Conservation (phyloP, 2,888 invertebrate species). For the Microchrysa polita region DNA sequence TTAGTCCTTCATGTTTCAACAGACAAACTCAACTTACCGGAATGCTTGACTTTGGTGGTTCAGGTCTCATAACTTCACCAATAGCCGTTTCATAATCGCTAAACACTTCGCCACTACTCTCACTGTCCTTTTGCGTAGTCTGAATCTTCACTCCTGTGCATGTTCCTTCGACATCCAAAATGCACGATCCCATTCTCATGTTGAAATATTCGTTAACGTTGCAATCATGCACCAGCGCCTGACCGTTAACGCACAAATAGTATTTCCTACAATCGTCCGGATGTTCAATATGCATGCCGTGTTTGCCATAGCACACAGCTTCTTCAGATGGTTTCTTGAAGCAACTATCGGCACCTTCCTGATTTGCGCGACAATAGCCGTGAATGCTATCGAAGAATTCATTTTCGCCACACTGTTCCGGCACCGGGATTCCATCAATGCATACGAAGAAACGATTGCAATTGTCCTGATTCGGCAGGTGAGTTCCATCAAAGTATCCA, state of each 20-base stretch:
- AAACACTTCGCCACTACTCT: background rate
- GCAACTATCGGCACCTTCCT: slow-evolving; percentile 11
- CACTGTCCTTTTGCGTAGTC: background rate
- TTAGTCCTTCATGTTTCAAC: too few relatives aligned
- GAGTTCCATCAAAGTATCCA: slow-evolving; percentile 29
- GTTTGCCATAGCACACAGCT: slow-evolving; percentile 33
- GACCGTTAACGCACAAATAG: slow-evolving; percentile 23
- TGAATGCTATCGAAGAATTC: slow-evolving; percentile 38
- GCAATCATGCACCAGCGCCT: slow-evolving; percentile 31
- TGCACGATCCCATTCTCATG: slow-evolving; percentile 23
- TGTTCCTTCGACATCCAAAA: slow-evolving; percentile 22
- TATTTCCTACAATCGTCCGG: slow-evolving; percentile 32
- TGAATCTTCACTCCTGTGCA: slow-evolving; percentile 1
- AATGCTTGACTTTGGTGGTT: background rate
- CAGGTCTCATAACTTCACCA: background rate
- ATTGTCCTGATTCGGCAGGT: slow-evolving; percentile 3
- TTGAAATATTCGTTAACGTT: slow-evolving; percentile 38
- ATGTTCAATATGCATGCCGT: slow-evolving; percentile 37
- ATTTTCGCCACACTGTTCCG: slow-evolving; percentile 39
- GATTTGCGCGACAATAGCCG: slow-evolving; percentile 44
- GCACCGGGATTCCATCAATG: slow-evolving; percentile 43
- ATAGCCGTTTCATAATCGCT: background rate
- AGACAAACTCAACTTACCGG: background rate
- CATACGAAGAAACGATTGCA: slow-evolving; percentile 43
- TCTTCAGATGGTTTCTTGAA: background rate